These are phyloP conservation scores for Trissonchulus latispiculum DNA, from an alignment of 2,888 invertebrate species.

Conservation along the genomic window DNA sequence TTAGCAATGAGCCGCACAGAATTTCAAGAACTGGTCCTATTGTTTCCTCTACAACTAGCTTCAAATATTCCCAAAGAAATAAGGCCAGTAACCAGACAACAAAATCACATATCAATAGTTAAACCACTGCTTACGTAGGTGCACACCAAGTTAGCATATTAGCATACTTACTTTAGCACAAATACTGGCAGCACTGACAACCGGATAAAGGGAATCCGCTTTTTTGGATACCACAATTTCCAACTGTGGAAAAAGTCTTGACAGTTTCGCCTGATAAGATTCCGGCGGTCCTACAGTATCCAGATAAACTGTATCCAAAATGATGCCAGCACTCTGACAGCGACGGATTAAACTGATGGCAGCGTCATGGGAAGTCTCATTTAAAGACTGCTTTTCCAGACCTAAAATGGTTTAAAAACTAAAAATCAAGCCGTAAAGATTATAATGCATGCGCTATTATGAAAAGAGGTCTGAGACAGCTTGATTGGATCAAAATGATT, in stretches of 20 bases:
- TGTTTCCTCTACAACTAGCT: too few relatives aligned
- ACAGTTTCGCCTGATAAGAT: conserved; percentile 69
- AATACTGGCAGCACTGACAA: conserved; percentile 97
- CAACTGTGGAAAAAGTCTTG: conserved; percentile 68
- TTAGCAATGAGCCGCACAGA: too few relatives aligned
- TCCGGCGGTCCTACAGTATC: conserved; percentile 95
- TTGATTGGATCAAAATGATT: too few relatives aligned
- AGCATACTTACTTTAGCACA: conserved; percentile 64
- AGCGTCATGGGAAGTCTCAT: conserved; percentile 88
- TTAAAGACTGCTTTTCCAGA: conserved; percentile 70
- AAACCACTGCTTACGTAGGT: too few relatives aligned
- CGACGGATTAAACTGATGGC: conserved; percentile 73
- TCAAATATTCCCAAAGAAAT: too few relatives aligned
- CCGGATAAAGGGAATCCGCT: conserved; percentile 88
- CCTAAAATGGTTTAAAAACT: conserved; percentile 23
- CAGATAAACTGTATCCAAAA: conserved; percentile 59
- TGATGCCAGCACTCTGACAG: conserved; percentile 65
- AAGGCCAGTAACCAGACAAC: too few relatives aligned
- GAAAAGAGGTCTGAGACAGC: too few relatives aligned
- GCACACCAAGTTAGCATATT: too few relatives aligned
- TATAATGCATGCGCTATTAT: too few relatives aligned
- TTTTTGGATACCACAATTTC: conserved; percentile 89
- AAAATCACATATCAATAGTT: too few relatives aligned
- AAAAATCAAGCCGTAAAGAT: too few relatives aligned
- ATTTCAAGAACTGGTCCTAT: too few relatives aligned